Conservation (phyloP, 2,113 vertebrate genomes). For the Salvelinus sp. region DNA sequence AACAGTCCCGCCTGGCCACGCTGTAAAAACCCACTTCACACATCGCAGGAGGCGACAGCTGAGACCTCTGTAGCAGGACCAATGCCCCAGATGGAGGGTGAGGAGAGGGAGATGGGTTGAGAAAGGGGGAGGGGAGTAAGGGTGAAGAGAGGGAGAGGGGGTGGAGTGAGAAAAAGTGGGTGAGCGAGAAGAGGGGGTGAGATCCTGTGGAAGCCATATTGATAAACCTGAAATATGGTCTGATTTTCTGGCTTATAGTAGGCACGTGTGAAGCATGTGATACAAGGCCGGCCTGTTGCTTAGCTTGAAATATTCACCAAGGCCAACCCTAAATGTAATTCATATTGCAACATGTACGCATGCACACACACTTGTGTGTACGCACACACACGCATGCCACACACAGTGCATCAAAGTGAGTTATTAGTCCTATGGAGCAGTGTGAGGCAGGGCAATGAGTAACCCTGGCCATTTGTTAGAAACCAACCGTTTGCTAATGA, state of each 20-base stretch:
- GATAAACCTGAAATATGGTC: not conserved
- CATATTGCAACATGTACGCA: not conserved
- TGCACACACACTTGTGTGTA: conserved; percentile 1
- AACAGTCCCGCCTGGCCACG: conserved; percentile 50
- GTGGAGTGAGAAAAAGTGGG: not conserved
- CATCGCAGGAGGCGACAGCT: conserved; percentile 26
- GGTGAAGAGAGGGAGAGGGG: too few relatives aligned
- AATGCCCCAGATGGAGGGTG: conserved; percentile 7
- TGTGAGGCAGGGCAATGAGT: conserved; percentile 48
- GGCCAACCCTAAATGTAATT: not conserved
- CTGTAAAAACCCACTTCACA: conserved; percentile 68
- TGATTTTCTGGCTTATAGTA: not conserved
- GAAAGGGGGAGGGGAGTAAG: not conserved
- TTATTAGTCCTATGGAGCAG: conserved; percentile 27
- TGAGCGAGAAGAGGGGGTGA: not conserved
- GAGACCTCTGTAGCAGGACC: conserved; percentile 8
- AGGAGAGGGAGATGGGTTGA: not conserved
- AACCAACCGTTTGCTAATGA: conserved; percentile 64
- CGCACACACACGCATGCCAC: not conserved
- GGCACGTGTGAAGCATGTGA: not conserved
- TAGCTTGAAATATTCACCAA: not conserved
- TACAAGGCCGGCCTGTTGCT: not conserved
- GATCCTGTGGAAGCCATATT: not conserved
- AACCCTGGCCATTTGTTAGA: conserved; percentile 62
- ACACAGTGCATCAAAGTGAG: not conserved